Base-by-base conservation (phyloP, 2,113 vertebrate species). In the Castor canadensis region DNA sequence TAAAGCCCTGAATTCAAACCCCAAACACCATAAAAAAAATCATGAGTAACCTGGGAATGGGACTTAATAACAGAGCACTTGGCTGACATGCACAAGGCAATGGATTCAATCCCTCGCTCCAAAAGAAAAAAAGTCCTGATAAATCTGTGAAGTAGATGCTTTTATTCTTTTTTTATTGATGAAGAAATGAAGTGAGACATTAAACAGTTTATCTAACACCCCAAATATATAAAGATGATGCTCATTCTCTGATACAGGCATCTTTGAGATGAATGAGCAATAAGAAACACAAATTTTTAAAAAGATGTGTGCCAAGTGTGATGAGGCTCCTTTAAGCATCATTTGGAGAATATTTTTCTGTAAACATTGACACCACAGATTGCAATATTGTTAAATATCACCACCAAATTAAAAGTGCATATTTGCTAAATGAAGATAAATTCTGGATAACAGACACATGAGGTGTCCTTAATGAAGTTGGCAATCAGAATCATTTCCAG, bases 361-460 rank as follows among this genome's bases (percentile, higher is more conserved):
- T 85, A 88, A 96, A 96, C 38, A 95, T n/a, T 76, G 54, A 93
- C 19, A 77, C 24, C 11, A 80, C 43, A 87, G 49, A 95, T 69
- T 87, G 54, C 62, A 93, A 71, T 91, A 81, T 83, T 89, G 40
- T 32, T 94, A 95, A 96, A 93, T 86, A 89, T 91, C 77, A 94
- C 28, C 79, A 89, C 26, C 69, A 96, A 91, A 89, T 95, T 89
- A 87, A 96, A 96, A 54, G 20, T 76, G 35, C 3, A 15, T 91
- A 60, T 79, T 96, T 96, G 94, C 80, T 80, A 94, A 96, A 71
- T 73, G 56, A 89, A 56, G 30, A 95, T 69, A 24, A 89, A 64
- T 83, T 82, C 62, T 76, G 24, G 54, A 32, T 89, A 87, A 88
- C 45, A 76, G 62, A 94, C 69, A 89, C 24, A 94, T 71, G 89